Conservation (phyloP, 2,888 invertebrate genomes). For the Rapana venosa region DNA sequence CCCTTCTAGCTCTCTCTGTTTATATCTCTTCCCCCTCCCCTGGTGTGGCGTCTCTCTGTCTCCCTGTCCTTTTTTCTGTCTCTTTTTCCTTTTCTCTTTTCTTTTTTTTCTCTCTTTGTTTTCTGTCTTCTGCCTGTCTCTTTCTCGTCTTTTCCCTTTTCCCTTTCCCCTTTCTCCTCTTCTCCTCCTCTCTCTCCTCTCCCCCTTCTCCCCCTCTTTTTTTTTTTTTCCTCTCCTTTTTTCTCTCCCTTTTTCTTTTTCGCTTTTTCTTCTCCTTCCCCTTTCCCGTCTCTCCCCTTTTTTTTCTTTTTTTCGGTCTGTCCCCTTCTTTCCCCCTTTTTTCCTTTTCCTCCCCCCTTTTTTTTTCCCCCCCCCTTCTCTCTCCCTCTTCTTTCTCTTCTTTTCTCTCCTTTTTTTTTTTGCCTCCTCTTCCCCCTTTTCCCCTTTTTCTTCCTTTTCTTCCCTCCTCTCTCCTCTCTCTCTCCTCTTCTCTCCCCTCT, state of each 20-base stretch:
- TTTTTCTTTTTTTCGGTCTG: background rate
- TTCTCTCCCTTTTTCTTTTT: background rate
- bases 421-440: background rate
- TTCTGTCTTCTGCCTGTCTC: background rate
- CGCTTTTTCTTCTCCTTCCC: background rate
- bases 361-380: background rate
- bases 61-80: background rate
- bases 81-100: too few species aligned
- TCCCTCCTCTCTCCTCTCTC: background rate
- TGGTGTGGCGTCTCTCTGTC: background rate
- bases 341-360: background rate
- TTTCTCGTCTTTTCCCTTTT: background rate
- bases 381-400: background rate
- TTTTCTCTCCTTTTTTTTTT: background rate
- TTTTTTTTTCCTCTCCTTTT: background rate
- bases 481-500: background rate
- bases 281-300: background rate
- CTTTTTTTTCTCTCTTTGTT: too few species aligned
- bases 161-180: background rate
- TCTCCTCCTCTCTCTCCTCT: background rate
- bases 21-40: background rate
- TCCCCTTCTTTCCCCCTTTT: background rate
- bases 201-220: background rate
- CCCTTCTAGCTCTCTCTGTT: background rate
- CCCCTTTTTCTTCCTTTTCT: background rate